Evolutionary conservation across 2,113 vertebrate genomes (phyloP).

Genomic region (Excalfactoria chinensis): DNA sequence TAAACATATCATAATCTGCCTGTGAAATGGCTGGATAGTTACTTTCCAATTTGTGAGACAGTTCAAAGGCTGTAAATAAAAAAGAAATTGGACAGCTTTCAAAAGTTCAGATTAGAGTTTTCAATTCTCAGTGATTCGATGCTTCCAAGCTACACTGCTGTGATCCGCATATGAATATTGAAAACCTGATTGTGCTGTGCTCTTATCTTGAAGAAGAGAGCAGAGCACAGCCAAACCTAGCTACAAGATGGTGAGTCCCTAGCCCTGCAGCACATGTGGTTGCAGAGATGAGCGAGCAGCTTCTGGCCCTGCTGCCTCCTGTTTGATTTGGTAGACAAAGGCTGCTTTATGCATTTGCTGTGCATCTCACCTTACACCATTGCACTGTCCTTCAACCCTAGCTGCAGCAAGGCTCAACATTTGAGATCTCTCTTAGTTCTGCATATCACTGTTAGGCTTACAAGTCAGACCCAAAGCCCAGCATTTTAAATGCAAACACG

Average conservation of each 20-base stretch:
- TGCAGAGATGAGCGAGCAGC: not conserved
- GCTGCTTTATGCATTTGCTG: not conserved
- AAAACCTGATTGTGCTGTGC: slow-evolving; percentile 9
- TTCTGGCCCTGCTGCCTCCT: not conserved
- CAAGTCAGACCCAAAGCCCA: not conserved
- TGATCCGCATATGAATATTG: slow-evolving; percentile 51
- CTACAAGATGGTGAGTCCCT: not conserved
- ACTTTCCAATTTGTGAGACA: slow-evolving; percentile 73
- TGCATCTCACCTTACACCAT: not conserved
- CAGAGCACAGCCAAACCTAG: not conserved
- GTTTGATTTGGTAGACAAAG: not conserved
- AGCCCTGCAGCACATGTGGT: fast-evolving
- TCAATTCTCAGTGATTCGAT: slow-evolving; percentile 36
- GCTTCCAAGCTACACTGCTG: slow-evolving; percentile 31
- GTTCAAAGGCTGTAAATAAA: slow-evolving; percentile 72
- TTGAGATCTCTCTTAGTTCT: not conserved
- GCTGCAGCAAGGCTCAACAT: not conserved
- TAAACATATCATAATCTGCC: slow-evolving; percentile 72
- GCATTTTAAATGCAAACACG: not conserved
- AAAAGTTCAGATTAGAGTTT: slow-evolving; percentile 68
- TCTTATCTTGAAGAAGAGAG: slow-evolving; percentile 39
- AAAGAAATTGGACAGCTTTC: slow-evolving; percentile 65
- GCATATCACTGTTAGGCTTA: not conserved
- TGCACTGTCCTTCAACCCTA: not conserved
- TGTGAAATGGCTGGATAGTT: slow-evolving; percentile 61